phyloP scores from a whole-genome alignment of 2,888 invertebrate genomes.

The Cryptocheilus praepositus region DNA sequence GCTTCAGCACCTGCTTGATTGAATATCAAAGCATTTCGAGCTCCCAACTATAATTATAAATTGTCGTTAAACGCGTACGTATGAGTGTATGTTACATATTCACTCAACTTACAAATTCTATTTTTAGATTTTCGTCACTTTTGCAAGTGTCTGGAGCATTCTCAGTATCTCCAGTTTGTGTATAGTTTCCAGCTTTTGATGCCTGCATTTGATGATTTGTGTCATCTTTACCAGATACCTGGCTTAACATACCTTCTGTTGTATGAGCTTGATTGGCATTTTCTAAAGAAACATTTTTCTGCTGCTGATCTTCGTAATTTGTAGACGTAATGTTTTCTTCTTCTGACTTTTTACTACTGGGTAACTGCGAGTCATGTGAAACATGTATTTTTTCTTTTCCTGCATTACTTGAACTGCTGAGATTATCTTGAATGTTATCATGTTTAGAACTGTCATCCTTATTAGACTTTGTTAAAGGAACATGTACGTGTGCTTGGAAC shows the following conservation, averaged over 20 bases:
- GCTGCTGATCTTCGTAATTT: too few relatives aligned
- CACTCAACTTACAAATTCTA: conserved; percentile 55
- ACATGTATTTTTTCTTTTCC: conserved; percentile 11
- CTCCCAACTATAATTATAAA: conserved; percentile 79
- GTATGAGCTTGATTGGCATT: not conserved
- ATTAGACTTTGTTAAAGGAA: conserved; percentile 8
- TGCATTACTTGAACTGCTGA: conserved; percentile 6
- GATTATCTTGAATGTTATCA: not conserved
- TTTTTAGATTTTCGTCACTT: conserved; percentile 22
- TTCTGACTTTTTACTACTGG: too few relatives aligned
- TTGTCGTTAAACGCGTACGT: conserved; percentile 11
- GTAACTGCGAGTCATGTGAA: not conserved
- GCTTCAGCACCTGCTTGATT: conserved; percentile 78
- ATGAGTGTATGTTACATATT: not conserved
- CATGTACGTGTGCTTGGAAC: conserved; percentile 77
- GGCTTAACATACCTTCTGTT: not conserved
- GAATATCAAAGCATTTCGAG: conserved; percentile 85
- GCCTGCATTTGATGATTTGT: not conserved
- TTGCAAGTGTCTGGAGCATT: not conserved
- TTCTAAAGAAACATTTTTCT: not conserved
- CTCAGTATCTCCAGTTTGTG: not conserved
- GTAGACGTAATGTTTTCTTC: too few relatives aligned
- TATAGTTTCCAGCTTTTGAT: not conserved
- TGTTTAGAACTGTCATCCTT: not conserved
- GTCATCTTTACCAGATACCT: not conserved